Evolutionary conservation across 2,113 vertebrate species (phyloP), one percentile per base, ranked within the genome.

Genomic region (Percina caprodes): DNA sequence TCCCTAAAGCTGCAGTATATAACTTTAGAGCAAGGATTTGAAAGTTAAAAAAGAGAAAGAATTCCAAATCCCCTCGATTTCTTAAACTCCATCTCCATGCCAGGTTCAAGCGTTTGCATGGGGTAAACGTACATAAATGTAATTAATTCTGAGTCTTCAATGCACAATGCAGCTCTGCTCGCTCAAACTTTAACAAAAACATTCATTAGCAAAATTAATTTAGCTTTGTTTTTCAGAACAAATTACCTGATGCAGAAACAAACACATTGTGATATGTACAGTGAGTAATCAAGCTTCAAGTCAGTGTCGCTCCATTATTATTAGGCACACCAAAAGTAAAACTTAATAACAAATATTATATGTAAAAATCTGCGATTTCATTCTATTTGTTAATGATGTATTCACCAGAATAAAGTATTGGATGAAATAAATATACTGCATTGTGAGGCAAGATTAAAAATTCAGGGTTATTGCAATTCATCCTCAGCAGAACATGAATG

Each of bases 191-290:
- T 66, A 79, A 77, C 54, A 63, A 71, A 90, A 80, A 82, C 49
- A 71, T 82, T 74, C 55, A 86, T 84, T 71, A 79, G 54, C 59
- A 23, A 67, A 82, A 73, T 79, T 56, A 58, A 74, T 48, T 84
- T 70, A 48, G 42, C 54, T 84, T 79, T 74, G 70, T 69, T 87
- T 89, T 69, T 68, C 35, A 23, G 73, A 24, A 60, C 39, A 79
- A 83, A 79, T 86, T 35, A 56, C 13, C 80, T 48, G 26, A 39
- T 0, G 15, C 33, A 30, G 24, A 30, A 66, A 33, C 55, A 77
- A 72, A 83, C 55, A 63, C 42, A 67, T 1, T 59, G 62, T 55
- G 70, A 52, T 52, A 21, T 60, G 54, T 74, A 59, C 23, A 74
- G 9, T 30, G 30, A 46, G 67, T 39, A 74, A 74, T 75, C 33